Conservation (phyloP, 2,888 invertebrate genomes). For the Drosophila setosimentum region DNA sequence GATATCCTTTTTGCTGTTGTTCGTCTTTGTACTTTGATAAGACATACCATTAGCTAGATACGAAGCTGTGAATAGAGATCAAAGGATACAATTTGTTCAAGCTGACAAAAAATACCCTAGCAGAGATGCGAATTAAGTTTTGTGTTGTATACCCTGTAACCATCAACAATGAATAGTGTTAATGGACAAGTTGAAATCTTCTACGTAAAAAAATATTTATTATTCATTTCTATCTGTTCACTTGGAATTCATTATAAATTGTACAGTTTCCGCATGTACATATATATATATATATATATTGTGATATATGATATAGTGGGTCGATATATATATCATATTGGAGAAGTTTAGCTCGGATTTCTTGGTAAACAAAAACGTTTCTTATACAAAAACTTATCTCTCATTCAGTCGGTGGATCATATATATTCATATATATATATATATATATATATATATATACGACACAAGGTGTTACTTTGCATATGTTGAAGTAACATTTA, state of each 20-base stretch:
- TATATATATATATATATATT: no score
- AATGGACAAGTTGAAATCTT: neutral
- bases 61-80: neutral
- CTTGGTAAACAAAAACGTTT: neutral
- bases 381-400: neutral
- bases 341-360: neutral
- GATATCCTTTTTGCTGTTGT: neutral
- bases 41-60: neutral
- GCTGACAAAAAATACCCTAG: neutral
- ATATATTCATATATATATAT: neutral
- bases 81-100: neutral
- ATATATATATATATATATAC: no score
- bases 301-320: no score
- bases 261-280: no score
- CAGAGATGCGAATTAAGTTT: neutral
- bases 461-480: no score
- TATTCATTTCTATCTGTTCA: no score
- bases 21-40: slow-evolving; percentile 18
- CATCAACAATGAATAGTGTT: neutral
- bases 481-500: neutral
- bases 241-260: no score
- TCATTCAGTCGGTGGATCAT: no score
- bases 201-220: neutral
- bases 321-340: neutral
- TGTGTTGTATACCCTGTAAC: neutral